A percentile compares a stretch with the other conserved stretches of the same genome.
phyloP scores from a whole-genome alignment of 64 coral and sea anemone species.

The Acropora yongei region DNA sequence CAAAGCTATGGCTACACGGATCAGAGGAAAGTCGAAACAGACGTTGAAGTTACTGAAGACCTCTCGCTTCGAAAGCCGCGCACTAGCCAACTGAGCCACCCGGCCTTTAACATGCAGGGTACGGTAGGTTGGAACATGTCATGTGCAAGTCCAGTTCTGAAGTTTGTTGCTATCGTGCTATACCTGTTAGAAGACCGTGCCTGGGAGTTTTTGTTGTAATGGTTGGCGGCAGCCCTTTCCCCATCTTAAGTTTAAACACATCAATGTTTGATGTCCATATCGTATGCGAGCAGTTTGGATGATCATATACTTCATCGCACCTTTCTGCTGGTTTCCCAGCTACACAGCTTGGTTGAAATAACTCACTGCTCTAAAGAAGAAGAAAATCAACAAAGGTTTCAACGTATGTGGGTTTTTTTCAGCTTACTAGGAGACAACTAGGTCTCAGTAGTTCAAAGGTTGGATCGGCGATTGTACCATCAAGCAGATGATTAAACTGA shows the following conservation, averaged over 20 bases:
- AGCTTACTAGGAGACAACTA: too few species aligned
- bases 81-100: too few species aligned
- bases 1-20: too few species aligned
- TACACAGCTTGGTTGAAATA: conserved; percentile 6
- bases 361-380: background rate
- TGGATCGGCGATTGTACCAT: too few species aligned
- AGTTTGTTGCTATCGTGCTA: background rate
- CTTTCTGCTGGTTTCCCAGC: background rate
- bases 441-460: too few species aligned
- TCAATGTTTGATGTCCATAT: background rate
- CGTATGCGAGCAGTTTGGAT: background rate
- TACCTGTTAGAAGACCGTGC: conserved; percentile 7
- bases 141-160: background rate
- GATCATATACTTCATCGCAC: conserved; percentile 11
- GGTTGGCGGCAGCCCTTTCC: background rate
- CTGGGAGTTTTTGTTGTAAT: background rate
- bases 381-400: background rate
- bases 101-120: too few species aligned
- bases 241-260: background rate
- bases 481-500: too few species aligned
- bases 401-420: too few species aligned
- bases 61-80: too few species aligned
- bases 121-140: too few species aligned
- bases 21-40: too few species aligned
- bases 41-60: too few species aligned